Evolutionary conservation across 1,140 invertebrate species (phyloP).

Genomic region (Drosophila nasuta): DNA sequence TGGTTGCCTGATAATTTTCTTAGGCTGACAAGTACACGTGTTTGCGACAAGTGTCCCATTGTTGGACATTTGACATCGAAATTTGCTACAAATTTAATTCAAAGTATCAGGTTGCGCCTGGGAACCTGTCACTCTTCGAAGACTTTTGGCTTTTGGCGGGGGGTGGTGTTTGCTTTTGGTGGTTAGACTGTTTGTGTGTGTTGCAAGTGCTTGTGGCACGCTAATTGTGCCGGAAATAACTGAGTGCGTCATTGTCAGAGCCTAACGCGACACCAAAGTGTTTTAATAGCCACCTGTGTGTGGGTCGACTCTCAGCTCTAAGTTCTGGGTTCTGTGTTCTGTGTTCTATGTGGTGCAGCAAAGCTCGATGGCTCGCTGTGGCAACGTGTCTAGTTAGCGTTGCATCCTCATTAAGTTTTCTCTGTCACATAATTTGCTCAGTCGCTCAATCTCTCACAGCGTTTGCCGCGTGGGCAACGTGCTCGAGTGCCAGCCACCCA

Average conservation of each 20-base stretch:
- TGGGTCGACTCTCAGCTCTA: constrained; percentile 34
- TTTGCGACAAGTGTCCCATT: constrained; percentile 77
- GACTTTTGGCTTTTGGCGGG: neutral
- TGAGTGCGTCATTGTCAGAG: constrained; percentile 45
- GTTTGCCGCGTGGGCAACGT: constrained; percentile 56
- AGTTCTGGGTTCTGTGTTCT: neutral
- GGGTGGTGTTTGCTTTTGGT: neutral
- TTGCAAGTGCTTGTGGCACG: constrained; percentile 14
- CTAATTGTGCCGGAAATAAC: constrained; percentile 80
- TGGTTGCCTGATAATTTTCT: constrained; percentile 56
- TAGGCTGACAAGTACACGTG: constrained; percentile 79
- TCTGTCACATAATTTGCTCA: constrained; percentile 70
- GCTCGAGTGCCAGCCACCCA: constrained; percentile 72
- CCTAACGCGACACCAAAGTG: constrained; percentile 74
- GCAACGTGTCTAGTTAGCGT: constrained; percentile 75
- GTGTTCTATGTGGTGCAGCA: neutral
- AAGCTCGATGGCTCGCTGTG: neutral
- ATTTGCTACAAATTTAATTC: constrained; percentile 74
- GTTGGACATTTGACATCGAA: constrained; percentile 66
- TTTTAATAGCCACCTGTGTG: constrained; percentile 75
- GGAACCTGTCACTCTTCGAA: constrained; percentile 36
- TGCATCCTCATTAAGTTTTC: constrained; percentile 78
- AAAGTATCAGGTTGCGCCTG: constrained; percentile 79
- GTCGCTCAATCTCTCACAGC: constrained; percentile 31
- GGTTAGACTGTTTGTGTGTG: neutral